Evolutionary conservation across 2,888 invertebrate species (phyloP), one percentile per base, ranked within the genome.

Genomic region (Adelognathus sp.): DNA sequence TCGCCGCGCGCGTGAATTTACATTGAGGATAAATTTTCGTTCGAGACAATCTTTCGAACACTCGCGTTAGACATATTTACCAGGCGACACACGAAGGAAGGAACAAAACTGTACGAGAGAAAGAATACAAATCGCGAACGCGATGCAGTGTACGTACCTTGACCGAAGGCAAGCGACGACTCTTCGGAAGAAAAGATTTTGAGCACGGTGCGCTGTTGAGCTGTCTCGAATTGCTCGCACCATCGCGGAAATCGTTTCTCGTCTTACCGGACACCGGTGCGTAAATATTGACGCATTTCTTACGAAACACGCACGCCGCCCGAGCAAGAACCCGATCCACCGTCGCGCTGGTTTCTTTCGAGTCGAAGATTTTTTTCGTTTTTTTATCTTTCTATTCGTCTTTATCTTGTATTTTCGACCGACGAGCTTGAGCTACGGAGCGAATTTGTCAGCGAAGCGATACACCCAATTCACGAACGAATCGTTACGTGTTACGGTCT

Each of bases 211-310:
- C 36, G 58, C 44, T 3, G 60, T 46, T 44, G 67, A 63, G 66
- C 67, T 66, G 79, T 58, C 72, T 64, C 69, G 69, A 72, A 80
- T 77, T 60, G 52, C 63, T 61, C 73, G 74, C 73, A 69, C 75
- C 82, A 81, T 81, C 83, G 80, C n/a, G 83, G 87, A 87, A 89
- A 88, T 85, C 83, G 85, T 82, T 72, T 86, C 86, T 88, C 84
- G 84, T 79, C 85, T 89, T 87, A 87, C 88, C 86, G 86, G 86
- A 88, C 86, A 82, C 84, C 76, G 64, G 69, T 80, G 80, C 76
- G 88, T 87, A 87, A 89, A 89, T 89, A 88, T 89, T 89, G 87
- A 87, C 89, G 84, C 80, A 81, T 88, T 85, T 86, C 85, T 88
- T 85, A 82, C 83, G 84, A 88, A 88, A 85, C 74, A 29, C 74